phyloP scores from a whole-genome alignment of 2,888 invertebrate genomes.

The Nomada lathburiana region DNA sequence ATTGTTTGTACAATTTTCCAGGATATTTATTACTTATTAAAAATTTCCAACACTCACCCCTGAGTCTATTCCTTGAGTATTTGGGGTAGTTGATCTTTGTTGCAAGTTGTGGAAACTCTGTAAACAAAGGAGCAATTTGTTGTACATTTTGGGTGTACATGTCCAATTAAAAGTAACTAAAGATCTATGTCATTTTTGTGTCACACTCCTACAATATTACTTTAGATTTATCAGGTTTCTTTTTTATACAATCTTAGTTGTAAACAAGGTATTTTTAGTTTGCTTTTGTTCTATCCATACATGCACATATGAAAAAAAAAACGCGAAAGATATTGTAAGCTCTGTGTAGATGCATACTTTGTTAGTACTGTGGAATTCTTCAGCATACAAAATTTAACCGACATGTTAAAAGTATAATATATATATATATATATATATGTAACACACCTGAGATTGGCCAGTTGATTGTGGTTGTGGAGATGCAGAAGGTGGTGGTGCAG shows the following conservation, averaged over 20 bases:
- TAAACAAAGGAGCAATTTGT: slow-evolving; percentile 65
- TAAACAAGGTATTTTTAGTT: neutral
- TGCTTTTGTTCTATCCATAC: neutral
- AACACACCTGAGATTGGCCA: slow-evolving; percentile 79
- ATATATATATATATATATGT: neutral
- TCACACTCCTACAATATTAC: neutral
- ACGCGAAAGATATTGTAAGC: too few species aligned
- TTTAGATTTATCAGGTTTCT: neutral
- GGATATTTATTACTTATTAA: slow-evolving; percentile 11
- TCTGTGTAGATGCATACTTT: too few species aligned
- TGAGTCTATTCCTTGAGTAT: slow-evolving; percentile 91
- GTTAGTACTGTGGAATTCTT: neutral
- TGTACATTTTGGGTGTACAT: neutral
- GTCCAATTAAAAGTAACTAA: neutral
- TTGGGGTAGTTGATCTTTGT: slow-evolving; percentile 91
- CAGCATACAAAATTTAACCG: neutral
- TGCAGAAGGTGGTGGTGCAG: slow-evolving; percentile 83
- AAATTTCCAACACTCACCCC: slow-evolving; percentile 86
- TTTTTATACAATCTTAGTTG: too few species aligned
- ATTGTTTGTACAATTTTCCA: neutral
- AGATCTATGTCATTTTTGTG: neutral
- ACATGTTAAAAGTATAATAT: neutral
- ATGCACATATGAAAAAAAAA: neutral
- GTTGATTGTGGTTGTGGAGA: slow-evolving; percentile 82
- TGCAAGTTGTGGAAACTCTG: slow-evolving; percentile 90